Evolutionary conservation across 2,113 vertebrate species (phyloP).

Genomic region (Anoura caudifer): DNA sequence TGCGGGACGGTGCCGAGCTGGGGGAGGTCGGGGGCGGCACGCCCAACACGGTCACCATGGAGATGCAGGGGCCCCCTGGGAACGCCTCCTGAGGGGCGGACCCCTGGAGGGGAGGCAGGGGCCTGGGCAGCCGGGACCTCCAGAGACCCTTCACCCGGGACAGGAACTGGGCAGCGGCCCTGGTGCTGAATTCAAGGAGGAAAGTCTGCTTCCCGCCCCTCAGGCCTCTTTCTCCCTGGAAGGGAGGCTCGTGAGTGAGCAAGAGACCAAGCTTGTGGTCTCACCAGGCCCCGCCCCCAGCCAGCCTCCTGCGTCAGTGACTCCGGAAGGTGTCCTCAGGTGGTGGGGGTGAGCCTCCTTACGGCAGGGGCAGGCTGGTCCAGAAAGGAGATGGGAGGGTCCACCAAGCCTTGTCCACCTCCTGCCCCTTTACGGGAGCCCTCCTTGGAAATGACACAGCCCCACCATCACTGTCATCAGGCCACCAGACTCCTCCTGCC

Average conservation of each 20-base stretch:
- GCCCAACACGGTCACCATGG: constrained; percentile 62
- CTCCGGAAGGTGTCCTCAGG: neutral
- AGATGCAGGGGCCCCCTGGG: constrained; percentile 64
- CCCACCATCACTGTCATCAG: accelerated
- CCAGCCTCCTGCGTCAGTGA: neutral
- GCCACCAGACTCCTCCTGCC: neutral
- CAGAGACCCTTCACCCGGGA: neutral
- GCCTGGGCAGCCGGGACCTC: neutral
- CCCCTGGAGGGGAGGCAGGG: accelerated
- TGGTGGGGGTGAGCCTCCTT: too few relatives aligned
- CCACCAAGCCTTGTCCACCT: neutral
- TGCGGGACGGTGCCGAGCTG: constrained; percentile 57
- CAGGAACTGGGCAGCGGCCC: neutral
- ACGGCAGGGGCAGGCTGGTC: neutral
- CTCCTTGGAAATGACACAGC: neutral
- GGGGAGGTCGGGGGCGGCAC: neutral
- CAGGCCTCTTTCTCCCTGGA: neutral
- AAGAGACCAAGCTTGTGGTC: neutral
- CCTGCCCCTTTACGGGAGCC: neutral
- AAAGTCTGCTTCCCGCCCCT: neutral
- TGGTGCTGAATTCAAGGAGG: neutral
- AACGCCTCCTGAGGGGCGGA: constrained; percentile 56
- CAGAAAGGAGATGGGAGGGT: neutral
- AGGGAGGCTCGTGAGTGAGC: neutral
- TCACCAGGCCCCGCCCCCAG: neutral